These are phyloP conservation scores for Colletes gigas DNA, from an alignment of 1,140 invertebrate species.

Conservation along the genomic window DNA sequence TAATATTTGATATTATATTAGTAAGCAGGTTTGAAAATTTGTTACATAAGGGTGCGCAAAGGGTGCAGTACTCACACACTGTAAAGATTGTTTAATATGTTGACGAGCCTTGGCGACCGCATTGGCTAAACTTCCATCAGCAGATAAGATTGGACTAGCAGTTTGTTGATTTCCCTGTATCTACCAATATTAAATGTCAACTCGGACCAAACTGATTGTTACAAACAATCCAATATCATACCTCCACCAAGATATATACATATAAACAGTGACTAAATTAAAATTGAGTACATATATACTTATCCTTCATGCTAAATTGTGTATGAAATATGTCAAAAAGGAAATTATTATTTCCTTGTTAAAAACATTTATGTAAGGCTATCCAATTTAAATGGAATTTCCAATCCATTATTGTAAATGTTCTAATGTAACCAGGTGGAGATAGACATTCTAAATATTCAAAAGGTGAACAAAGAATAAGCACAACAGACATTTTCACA, in stretches of 20 bases:
- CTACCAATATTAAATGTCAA: constrained; percentile 74
- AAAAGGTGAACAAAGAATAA: constrained; percentile 27
- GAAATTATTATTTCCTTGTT: no score
- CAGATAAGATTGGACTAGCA: constrained; percentile 70
- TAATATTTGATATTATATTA: constrained; percentile 51
- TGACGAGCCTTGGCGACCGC: constrained; percentile 83
- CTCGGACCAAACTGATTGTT: constrained; percentile 65
- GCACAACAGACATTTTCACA: neutral
- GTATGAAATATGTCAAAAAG: neutral
- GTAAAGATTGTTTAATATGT: constrained; percentile 83
- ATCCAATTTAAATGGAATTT: no score
- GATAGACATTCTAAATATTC: constrained; percentile 44
- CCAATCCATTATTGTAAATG: neutral
- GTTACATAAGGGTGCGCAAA: constrained; percentile 58
- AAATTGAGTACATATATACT: neutral
- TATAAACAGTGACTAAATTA: constrained; percentile 13
- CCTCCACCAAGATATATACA: constrained; percentile 53
- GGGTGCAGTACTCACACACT: constrained; percentile 82
- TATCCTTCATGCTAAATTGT: neutral
- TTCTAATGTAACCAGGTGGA: constrained; percentile 35
- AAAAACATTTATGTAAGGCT: no score
- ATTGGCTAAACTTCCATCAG: constrained; percentile 80
- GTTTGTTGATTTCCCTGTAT: constrained; percentile 74
- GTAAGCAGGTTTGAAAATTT: constrained; percentile 61
- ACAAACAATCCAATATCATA: constrained; percentile 54